A percentile compares a stretch with the other conserved stretches of the same genome.
Evolutionary conservation across 2,888 invertebrate species (phyloP).

Genomic region (Oeneis ivallda): DNA sequence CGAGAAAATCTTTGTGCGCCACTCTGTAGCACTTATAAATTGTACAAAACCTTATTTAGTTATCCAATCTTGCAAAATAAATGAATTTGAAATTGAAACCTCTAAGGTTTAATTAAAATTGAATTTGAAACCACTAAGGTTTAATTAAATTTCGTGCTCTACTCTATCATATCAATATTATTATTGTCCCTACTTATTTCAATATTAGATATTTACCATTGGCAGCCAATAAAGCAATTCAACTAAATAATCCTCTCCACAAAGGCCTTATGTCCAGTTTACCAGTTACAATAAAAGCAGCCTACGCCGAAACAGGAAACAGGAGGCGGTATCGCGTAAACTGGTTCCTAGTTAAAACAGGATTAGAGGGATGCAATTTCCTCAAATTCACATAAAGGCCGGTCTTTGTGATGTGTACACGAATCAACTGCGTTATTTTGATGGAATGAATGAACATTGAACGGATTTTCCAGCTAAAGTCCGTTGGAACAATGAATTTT

Average conservation of each 20-base stretch:
- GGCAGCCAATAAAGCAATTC: not conserved
- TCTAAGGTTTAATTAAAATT: too few species aligned
- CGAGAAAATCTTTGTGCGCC: too few species aligned
- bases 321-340: constrained; percentile 37
- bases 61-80: too few species aligned
- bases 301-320: constrained; percentile 1
- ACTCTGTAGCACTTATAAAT: too few species aligned
- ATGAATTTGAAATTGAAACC: too few species aligned
- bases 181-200: too few species aligned
- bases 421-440: constrained; percentile 61
- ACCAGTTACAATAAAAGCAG: not conserved
- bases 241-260: not conserved
- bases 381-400: constrained; percentile 54
- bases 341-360: constrained; percentile 53
- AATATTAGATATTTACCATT: not conserved
- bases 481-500: constrained; percentile 32
- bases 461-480: constrained; percentile 40
- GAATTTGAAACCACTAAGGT: too few species aligned
- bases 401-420: constrained; percentile 57
- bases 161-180: too few species aligned
- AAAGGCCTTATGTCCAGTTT: not conserved
- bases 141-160: too few species aligned
- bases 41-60: too few species aligned
- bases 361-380: constrained; percentile 70
- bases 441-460: constrained; percentile 40